Evolutionary conservation across 1,140 invertebrate species (phyloP), one percentile per base, ranked within the genome.

Genomic region (Spodoptera litura): DNA sequence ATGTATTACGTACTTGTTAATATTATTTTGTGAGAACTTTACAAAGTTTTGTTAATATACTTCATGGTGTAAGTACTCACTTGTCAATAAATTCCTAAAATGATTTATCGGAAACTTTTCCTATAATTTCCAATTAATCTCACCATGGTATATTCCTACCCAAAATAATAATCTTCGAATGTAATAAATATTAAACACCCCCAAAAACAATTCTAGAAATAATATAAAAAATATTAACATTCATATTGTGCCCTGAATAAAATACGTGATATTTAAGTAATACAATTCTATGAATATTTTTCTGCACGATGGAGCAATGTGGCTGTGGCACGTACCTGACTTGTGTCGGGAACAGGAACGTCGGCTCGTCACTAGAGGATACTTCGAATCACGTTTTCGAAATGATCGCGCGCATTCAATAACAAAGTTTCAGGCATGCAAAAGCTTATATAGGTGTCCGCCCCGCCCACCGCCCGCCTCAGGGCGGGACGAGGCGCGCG

Each of bases 371-470:
- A 85, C 87, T 82, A 74, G 81, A 38, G 66, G 78, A 62, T 66
- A 56, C 66, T 62, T 77, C 81, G 79, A 82, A 79, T 86, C 81
- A 85, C 84, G 78, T 78, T 58, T 68, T 76, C 81, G 89, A 84
- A 87, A 88, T 86, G 87, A 88, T 91, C 83, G 83, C 87, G 82
- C 87, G 86, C 85, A 87, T 92, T 86, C 86, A 93, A 89, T 92
- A 90, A 89, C 89, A 91, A 91, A 89, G 81, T 89, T 89, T 85
- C 81, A 87, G 82, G 82, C 85, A 84, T 87, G 85, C 88, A 85
- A 27, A 81, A 79, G 86, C 89, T 93, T 93, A 92, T 93, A 93
- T 92, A 93, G 90, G 78, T 66, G 79, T 73, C 83, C 86, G 88
- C 86, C 82, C 89, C 91, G 91, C 91, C 91, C 87, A 91, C 83